Percentiles rank a stretch among this genome's conserved stretches.
These are phyloP conservation scores for Sphenodon punctatus DNA, from an alignment of 2,797 vertebrate species.

Conservation along the genomic window DNA sequence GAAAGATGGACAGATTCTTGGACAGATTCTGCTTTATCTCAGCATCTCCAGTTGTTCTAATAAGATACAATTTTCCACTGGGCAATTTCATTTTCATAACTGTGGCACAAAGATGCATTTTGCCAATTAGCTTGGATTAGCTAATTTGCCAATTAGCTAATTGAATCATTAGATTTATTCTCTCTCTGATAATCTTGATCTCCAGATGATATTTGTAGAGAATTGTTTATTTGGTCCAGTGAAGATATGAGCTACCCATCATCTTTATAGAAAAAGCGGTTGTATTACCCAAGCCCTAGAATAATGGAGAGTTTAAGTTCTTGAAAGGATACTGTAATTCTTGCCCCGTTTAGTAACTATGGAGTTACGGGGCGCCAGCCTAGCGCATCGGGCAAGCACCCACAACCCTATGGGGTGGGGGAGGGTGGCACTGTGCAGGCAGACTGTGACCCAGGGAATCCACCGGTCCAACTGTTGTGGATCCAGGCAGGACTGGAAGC, in stretches of 20 bases:
- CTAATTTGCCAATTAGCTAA: too few species aligned
- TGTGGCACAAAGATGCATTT: background rate
- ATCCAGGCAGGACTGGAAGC: too few species aligned
- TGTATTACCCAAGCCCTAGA: background rate
- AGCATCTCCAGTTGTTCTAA: background rate
- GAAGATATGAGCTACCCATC: background rate
- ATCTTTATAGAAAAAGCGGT: background rate
- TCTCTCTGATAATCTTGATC: background rate
- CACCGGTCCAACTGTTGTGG: too few species aligned
- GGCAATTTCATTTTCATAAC: background rate
- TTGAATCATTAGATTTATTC: too few species aligned
- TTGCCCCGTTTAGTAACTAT: too few species aligned
- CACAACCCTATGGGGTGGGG: too few species aligned
- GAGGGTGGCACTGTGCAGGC: too few species aligned
- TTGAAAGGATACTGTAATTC: too few species aligned
- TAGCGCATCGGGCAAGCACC: too few species aligned
- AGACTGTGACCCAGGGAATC: background rate
- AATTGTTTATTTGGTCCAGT: background rate
- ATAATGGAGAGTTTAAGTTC: too few species aligned
- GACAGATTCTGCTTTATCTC: background rate
- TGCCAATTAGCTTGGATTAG: too few species aligned
- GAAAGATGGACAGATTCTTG: background rate
- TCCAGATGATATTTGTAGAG: background rate
- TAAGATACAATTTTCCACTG: background rate
- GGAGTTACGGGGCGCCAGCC: too few species aligned